These are phyloP conservation scores for Charadrius vociferus DNA, from an alignment of 2,113 vertebrate genomes.

Conservation along the genomic window DNA sequence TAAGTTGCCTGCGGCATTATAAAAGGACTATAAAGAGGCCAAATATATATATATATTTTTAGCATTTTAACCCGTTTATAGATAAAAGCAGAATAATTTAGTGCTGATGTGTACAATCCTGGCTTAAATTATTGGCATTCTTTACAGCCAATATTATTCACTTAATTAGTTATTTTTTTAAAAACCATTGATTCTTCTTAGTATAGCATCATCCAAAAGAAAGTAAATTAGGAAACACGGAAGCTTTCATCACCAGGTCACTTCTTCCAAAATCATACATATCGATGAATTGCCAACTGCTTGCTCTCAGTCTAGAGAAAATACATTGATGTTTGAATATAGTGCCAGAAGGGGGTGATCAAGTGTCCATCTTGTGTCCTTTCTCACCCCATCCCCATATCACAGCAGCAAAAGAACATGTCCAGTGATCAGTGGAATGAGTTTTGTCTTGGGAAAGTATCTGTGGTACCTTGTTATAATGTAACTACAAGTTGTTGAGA, in stretches of 20 bases:
- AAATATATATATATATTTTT: background rate
- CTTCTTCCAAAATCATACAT: background rate
- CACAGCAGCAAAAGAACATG: background rate
- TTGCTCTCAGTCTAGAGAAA: background rate
- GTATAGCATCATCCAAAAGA: background rate
- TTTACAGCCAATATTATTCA: background rate
- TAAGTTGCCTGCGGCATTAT: background rate
- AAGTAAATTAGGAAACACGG: background rate
- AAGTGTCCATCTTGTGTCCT: background rate
- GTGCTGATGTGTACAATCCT: background rate
- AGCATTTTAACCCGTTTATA: background rate
- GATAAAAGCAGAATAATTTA: background rate
- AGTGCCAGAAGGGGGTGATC: background rate
- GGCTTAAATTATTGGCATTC: background rate
- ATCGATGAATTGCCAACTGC: background rate
- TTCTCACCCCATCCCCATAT: background rate
- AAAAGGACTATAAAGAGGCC: background rate
- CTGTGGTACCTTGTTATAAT: background rate
- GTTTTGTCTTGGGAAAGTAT: background rate
- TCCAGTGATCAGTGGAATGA: background rate
- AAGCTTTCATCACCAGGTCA: background rate
- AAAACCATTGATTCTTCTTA: background rate
- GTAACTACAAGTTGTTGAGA: background rate
- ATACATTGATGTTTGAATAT: background rate
- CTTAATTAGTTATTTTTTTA: background rate